Evolutionary conservation across 2,113 vertebrate genomes (phyloP).

Genomic region (Terrapene triunguis): DNA sequence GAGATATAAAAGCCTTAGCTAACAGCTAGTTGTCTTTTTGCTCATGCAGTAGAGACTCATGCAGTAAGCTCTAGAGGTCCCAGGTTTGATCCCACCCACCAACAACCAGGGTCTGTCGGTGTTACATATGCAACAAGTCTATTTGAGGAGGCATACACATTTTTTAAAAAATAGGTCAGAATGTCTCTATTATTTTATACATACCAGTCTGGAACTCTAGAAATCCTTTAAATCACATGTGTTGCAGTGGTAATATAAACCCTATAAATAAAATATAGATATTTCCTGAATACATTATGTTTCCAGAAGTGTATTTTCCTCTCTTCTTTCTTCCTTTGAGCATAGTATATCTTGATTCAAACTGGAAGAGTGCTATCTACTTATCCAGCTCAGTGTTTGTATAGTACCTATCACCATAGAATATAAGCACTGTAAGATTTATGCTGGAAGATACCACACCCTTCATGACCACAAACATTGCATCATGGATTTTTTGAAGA

Average conservation of each 20-base stretch:
- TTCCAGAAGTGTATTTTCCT: not conserved
- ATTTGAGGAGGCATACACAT: not conserved
- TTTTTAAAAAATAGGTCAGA: not conserved
- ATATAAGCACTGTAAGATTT: not conserved
- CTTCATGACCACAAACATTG: not conserved
- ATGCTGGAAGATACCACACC: not conserved
- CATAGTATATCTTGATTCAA: not conserved
- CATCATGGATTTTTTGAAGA: not conserved
- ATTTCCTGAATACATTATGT: not conserved
- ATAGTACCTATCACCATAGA: not conserved
- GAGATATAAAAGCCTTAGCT: too few relatives aligned
- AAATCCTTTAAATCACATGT: not conserved
- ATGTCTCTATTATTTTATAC: not conserved
- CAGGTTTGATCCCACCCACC: too few relatives aligned
- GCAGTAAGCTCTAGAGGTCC: too few relatives aligned
- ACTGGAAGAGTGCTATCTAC: not conserved
- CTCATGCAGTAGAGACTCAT: too few relatives aligned
- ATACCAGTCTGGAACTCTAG: not conserved
- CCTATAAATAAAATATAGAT: not conserved
- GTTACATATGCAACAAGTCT: not conserved
- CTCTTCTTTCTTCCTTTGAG: not conserved
- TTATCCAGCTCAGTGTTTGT: rapidly evolving
- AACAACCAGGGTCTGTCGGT: too few relatives aligned
- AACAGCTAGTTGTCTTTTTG: too few relatives aligned
- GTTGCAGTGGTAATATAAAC: not conserved